Evolutionary conservation across 2,888 invertebrate species (phyloP).

Genomic region (Zelleria hepariella): DNA sequence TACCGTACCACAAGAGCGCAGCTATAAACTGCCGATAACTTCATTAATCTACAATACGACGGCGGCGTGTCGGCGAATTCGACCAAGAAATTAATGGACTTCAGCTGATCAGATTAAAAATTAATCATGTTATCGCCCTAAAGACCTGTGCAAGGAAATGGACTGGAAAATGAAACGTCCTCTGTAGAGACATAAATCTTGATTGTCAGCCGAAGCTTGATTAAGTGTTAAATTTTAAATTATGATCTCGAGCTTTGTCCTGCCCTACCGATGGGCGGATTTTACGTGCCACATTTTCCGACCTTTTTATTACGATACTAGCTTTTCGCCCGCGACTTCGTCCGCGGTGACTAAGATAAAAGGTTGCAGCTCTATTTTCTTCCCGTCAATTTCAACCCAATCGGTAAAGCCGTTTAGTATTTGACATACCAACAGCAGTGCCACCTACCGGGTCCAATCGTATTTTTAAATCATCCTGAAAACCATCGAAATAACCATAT

Average conservation of each 20-base stretch:
- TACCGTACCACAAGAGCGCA: not conserved
- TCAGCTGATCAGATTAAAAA: slow-evolving; percentile 47
- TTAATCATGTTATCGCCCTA: slow-evolving; percentile 43
- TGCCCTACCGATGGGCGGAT: not conserved
- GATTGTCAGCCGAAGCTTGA: slow-evolving; percentile 58
- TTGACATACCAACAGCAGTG: too few relatives aligned
- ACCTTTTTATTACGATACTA: not conserved
- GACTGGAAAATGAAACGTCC: slow-evolving; percentile 50
- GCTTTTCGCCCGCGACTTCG: too few relatives aligned
- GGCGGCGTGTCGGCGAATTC: slow-evolving; percentile 6
- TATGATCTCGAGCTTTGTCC: slow-evolving; percentile 30
- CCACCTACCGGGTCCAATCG: too few relatives aligned
- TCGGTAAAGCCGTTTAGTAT: too few relatives aligned
- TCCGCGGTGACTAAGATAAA: too few relatives aligned
- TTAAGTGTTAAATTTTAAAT: slow-evolving; percentile 67
- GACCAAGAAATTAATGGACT: slow-evolving; percentile 27
- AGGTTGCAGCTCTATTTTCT: too few relatives aligned
- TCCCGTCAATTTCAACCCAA: too few relatives aligned
- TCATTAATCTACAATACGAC: slow-evolving; percentile 25
- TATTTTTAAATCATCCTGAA: too few relatives aligned
- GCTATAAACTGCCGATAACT: slow-evolving; percentile 28
- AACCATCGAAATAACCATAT: too few relatives aligned
- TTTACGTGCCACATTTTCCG: not conserved
- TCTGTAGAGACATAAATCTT: slow-evolving; percentile 44
- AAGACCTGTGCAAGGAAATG: slow-evolving; percentile 48